These are phyloP conservation scores for Agapornis canus DNA, from an alignment of 2,797 vertebrate species.

Conservation along the genomic window DNA sequence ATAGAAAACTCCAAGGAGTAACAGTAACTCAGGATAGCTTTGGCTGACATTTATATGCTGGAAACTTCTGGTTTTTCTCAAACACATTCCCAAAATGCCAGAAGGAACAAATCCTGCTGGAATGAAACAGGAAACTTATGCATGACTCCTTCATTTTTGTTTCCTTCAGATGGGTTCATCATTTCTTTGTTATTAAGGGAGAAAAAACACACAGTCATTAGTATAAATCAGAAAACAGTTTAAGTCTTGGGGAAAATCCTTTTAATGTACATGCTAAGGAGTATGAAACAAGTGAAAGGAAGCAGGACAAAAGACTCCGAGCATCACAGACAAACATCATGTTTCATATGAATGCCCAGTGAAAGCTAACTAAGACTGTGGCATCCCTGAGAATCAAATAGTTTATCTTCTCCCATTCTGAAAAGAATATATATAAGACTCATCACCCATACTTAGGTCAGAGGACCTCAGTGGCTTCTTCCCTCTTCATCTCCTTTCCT, in stretches of 20 bases:
- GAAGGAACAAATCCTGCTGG: neutral
- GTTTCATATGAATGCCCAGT: neutral
- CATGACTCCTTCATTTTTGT: neutral
- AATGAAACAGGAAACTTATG: neutral
- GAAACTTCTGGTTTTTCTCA: neutral
- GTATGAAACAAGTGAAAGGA: neutral
- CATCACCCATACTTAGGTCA: neutral
- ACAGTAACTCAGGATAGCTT: neutral
- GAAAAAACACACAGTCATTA: neutral
- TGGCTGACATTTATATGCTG: neutral
- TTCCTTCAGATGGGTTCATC: neutral
- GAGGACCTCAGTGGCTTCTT: neutral
- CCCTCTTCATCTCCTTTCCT: neutral
- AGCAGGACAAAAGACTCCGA: neutral
- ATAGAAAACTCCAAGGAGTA: neutral
- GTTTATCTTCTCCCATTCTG: neutral
- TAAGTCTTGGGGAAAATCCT: neutral
- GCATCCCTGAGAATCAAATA: neutral
- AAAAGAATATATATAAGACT: neutral
- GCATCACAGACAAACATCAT: neutral
- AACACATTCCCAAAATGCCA: neutral
- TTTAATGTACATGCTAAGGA: neutral
- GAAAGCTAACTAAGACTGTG: neutral
- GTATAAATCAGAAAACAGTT: neutral
- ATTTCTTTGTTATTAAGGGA: neutral